Percentiles rank a stretch among this genome's conserved stretches.
These are phyloP conservation scores for Hecatera dysodea DNA, from an alignment of 2,888 invertebrate genomes.

Conservation along the genomic window DNA sequence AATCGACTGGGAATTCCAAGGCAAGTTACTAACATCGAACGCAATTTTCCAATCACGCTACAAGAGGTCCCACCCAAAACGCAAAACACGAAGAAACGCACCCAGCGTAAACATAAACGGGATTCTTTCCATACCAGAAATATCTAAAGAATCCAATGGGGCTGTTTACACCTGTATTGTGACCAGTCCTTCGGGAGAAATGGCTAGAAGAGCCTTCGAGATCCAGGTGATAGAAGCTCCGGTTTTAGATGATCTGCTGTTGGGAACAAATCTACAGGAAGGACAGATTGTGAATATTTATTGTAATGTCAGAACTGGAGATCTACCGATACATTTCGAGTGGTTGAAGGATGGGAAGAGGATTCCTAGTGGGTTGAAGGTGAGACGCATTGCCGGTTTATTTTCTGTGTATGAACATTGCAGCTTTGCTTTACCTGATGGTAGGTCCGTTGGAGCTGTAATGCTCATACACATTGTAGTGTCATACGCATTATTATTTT, in stretches of 20 bases:
- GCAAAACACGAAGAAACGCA: conserved; percentile 77
- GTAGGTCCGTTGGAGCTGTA: too few species aligned
- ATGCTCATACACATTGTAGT: too few species aligned
- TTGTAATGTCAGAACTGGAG: conserved; percentile 94
- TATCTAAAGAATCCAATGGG: conserved; percentile 92
- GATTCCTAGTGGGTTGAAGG: conserved; percentile 92
- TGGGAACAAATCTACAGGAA: conserved; percentile 95
- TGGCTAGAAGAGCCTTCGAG: conserved; percentile 90
- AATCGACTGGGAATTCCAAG: conserved; percentile 89
- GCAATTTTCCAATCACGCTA: conserved; percentile 83
- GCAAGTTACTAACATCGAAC: conserved; percentile 81
- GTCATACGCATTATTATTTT: too few species aligned
- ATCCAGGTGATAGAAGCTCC: conserved; percentile 94
- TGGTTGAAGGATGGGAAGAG: conserved; percentile 93
- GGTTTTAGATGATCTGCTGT: conserved; percentile 94
- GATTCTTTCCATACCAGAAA: conserved; percentile 91
- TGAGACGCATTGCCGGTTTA: conserved; percentile 66
- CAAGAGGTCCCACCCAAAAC: conserved; percentile 74
- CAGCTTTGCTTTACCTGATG: too few species aligned
- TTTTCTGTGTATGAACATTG: neutral
- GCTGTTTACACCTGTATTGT: conserved; percentile 95
- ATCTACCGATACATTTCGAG: conserved; percentile 93
- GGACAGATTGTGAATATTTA: conserved; percentile 96
- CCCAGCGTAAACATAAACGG: conserved; percentile 88
- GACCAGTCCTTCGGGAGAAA: conserved; percentile 92